Evolutionary conservation across 2,888 invertebrate genomes (phyloP).

Genomic region (Thereva unica): DNA sequence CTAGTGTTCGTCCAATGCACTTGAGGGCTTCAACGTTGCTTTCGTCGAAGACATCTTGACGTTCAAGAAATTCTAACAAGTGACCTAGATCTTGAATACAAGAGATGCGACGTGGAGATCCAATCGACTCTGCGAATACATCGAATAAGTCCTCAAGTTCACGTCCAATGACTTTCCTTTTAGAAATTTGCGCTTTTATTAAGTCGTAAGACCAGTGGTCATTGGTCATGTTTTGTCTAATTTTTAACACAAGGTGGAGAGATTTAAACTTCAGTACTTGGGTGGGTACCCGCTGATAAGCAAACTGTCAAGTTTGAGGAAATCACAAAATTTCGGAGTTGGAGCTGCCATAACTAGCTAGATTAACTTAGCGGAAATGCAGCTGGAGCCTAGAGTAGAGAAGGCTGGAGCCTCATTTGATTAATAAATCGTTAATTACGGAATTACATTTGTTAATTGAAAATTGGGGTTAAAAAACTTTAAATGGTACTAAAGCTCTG

Average conservation of each 20-base stretch:
- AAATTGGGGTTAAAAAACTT: too few species aligned
- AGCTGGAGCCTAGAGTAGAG: too few species aligned
- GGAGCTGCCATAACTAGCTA: too few species aligned
- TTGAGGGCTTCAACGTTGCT: slow-evolving; percentile 48
- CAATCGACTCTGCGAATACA: slow-evolving; percentile 47
- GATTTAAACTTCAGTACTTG: not conserved
- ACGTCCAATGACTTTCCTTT: slow-evolving; percentile 31
- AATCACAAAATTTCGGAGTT: too few species aligned
- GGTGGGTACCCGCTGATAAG: too few species aligned
- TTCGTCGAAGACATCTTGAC: slow-evolving; percentile 48
- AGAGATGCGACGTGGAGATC: slow-evolving; percentile 47
- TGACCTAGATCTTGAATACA: slow-evolving; percentile 47
- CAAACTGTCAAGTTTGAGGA: too few species aligned
- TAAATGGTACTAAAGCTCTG: too few species aligned
- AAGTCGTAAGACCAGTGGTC: slow-evolving; percentile 48
- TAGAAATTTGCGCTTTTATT: slow-evolving; percentile 45
- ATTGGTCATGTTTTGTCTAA: not conserved
- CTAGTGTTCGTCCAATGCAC: slow-evolving; percentile 41
- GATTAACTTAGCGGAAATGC: too few species aligned
- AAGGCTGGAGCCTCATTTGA: too few species aligned
- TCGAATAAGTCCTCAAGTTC: slow-evolving; percentile 47
- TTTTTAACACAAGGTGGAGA: not conserved
- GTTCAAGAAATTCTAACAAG: slow-evolving; percentile 51
- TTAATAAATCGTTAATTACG: too few species aligned
- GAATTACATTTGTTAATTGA: too few species aligned